Conservation (phyloP, 2,888 invertebrate species). For the Hofmannophila pseudospretella region DNA sequence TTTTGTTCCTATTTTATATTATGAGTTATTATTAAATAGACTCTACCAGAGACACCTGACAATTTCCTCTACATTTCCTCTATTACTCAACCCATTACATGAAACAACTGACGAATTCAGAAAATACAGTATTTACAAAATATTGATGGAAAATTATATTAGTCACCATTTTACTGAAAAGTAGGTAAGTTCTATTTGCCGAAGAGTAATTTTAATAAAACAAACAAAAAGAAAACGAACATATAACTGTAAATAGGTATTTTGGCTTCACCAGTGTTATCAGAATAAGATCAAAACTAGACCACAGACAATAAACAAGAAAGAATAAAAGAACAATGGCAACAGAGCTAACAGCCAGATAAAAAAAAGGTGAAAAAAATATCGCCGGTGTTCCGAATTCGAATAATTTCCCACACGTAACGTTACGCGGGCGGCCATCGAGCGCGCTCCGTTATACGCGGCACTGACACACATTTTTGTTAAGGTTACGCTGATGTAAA, state of each 20-base stretch:
- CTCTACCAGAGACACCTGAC: too few species aligned
- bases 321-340: slow-evolving; percentile 52
- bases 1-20: too few species aligned
- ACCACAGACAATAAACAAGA: slow-evolving; percentile 45
- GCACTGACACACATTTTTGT: slow-evolving; percentile 68
- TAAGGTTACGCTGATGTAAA: slow-evolving; percentile 15
- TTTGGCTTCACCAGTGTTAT: slow-evolving; percentile 29
- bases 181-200: too few species aligned
- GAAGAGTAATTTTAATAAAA: too few species aligned
- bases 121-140: too few species aligned
- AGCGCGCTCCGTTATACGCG: slow-evolving; percentile 71
- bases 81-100: too few species aligned
- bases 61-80: too few species aligned
- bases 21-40: too few species aligned
- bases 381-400: slow-evolving; percentile 68
- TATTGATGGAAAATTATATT: too few species aligned
- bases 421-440: slow-evolving; percentile 75
- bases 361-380: slow-evolving; percentile 63
- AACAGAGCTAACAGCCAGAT: slow-evolving; percentile 42
- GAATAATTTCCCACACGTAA: slow-evolving; percentile 78
- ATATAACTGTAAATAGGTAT: slow-evolving; percentile 30
- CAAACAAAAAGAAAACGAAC: too few species aligned
- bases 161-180: too few species aligned
- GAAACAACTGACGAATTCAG: too few species aligned
- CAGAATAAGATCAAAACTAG: slow-evolving; percentile 58